Conservation (phyloP, 1,140 invertebrate species). For the Drusus annulatus region DNA sequence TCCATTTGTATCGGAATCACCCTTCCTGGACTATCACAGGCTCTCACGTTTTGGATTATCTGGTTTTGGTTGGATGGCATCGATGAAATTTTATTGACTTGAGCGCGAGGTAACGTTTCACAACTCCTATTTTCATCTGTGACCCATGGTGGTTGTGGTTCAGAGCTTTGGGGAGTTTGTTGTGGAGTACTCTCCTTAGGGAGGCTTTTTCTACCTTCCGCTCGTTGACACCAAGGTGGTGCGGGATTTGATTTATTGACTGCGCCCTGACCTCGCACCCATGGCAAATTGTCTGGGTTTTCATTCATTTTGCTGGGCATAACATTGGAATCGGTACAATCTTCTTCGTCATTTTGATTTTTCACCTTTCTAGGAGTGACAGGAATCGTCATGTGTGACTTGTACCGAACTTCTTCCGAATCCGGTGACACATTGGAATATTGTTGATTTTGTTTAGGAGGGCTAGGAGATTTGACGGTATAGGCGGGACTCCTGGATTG, state of each 20-base stretch:
- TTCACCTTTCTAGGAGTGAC: conserved; percentile 64
- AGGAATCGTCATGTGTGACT: conserved; percentile 69
- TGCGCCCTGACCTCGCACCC: conserved; percentile 68
- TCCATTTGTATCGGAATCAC: conserved; percentile 71
- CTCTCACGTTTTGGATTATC: conserved; percentile 36
- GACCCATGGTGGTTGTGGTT: conserved; percentile 60
- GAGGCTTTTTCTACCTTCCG: conserved; percentile 66
- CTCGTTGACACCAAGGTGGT: conserved; percentile 67
- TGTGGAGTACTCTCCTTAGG: conserved; percentile 61
- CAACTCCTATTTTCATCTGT: conserved; percentile 31
- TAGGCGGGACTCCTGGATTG: conserved; percentile 49
- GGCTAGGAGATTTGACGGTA: conserved; percentile 29
- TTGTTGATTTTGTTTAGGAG: conserved; percentile 34
- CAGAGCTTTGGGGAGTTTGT: conserved; percentile 26
- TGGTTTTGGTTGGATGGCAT: conserved; percentile 25
- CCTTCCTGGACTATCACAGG: conserved; percentile 54
- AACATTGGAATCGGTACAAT: conserved; percentile 66
- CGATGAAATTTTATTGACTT: conserved; percentile 28
- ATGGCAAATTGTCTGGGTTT: conserved; percentile 67
- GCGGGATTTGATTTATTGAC: conserved; percentile 68
- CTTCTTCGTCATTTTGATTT: conserved; percentile 62
- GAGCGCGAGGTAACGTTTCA: conserved; percentile 44
- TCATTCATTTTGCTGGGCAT: conserved; percentile 62
- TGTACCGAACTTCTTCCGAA: conserved; percentile 61
- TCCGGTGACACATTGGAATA: conserved; percentile 31